Conservation (phyloP, 2,113 vertebrate species). For the Scomber scombrus region DNA sequence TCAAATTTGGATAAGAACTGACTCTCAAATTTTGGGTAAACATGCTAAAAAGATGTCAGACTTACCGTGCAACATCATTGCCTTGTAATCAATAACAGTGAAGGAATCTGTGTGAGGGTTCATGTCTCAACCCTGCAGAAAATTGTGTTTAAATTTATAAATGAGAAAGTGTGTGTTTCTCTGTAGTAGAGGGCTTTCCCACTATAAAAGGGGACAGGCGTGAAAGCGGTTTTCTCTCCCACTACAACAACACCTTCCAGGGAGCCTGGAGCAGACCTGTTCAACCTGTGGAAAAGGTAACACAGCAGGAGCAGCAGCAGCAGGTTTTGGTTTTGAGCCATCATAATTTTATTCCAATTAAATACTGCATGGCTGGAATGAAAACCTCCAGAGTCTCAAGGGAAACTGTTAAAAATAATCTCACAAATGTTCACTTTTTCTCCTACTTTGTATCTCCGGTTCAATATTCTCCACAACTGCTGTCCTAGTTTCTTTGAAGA, state of each 20-base stretch:
- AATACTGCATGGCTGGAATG: not conserved
- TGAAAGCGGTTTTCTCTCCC: not conserved
- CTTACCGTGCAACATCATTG: not conserved
- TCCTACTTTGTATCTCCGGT: too few species aligned
- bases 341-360: conserved; percentile 2
- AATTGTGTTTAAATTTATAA: not conserved
- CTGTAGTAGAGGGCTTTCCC: conserved; percentile 44
- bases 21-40: not conserved
- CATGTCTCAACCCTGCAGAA: not conserved
- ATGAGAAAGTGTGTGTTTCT: not conserved
- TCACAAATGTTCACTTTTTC: too few species aligned
- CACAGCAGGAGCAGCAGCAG: not conserved
- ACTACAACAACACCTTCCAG: conserved; percentile 55
- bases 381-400: not conserved
- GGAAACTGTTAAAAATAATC: not conserved
- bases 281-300: conserved; percentile 57
- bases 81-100: conserved; percentile 32
- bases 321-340: not conserved
- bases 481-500: too few species aligned
- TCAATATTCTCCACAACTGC: too few species aligned
- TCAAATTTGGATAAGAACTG: conserved; percentile 4
- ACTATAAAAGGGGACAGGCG: conserved; percentile 28
- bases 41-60: not conserved
- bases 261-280: conserved; percentile 32
- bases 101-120: conserved; percentile 9